phyloP scores from a whole-genome alignment of 2,888 invertebrate species.

The Volucella inanis region DNA sequence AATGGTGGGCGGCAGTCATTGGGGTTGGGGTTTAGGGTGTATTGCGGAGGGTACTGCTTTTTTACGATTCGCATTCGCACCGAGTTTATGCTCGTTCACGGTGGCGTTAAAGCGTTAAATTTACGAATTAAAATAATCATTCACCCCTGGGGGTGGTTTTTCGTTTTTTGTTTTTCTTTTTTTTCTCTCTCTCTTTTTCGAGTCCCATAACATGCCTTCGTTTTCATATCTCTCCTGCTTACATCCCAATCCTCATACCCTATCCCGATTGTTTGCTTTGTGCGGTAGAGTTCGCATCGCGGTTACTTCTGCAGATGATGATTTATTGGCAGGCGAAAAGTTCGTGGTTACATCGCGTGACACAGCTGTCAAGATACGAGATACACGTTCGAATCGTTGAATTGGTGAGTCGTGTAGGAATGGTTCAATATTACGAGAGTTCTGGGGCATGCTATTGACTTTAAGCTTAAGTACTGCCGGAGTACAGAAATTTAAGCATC shows the following conservation, averaged over 20 bases:
- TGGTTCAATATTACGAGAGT: conserved; percentile 36
- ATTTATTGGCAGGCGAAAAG: conserved; percentile 56
- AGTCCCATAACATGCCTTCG: background rate
- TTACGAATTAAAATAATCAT: conserved; percentile 67
- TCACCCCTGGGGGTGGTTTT: background rate
- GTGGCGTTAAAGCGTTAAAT: conserved; percentile 71
- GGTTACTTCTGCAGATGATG: conserved; percentile 42
- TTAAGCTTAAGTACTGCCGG: conserved; percentile 20
- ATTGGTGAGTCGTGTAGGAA: conserved; percentile 7
- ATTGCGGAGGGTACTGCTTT: conserved; percentile 2
- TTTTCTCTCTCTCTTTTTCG: background rate
- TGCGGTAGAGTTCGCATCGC: background rate
- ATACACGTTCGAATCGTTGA: conserved; percentile 10
- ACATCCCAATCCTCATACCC: background rate
- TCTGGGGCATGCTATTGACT: conserved; percentile 45
- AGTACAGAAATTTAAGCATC: conserved; percentile 10
- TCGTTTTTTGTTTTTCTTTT: background rate
- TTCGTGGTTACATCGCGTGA: conserved; percentile 56
- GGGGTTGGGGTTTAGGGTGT: too few relatives aligned
- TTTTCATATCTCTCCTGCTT: background rate
- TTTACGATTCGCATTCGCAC: conserved; percentile 58
- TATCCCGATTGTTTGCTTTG: conserved; percentile 24
- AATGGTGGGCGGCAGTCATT: too few relatives aligned
- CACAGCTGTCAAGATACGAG: conserved; percentile 51
- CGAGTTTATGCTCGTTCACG: conserved; percentile 62